Evolutionary conservation across 2,888 invertebrate genomes (phyloP), one percentile per base, ranked within the genome.

Genomic region (Hartigia nigra): DNA sequence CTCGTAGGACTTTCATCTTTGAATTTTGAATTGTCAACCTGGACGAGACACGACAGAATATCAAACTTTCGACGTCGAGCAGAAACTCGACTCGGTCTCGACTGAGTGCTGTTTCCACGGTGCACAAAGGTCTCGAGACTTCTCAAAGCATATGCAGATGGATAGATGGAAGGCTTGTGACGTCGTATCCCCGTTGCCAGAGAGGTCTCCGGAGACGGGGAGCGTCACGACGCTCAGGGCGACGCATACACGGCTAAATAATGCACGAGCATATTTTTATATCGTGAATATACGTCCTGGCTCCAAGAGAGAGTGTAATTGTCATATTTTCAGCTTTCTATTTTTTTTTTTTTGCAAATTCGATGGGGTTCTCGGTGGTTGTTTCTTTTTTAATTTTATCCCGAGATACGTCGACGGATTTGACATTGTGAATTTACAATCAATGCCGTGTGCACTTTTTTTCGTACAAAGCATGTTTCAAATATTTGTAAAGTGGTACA

Each of bases 101-200:
- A 34, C 72, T 72, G 72, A 72, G 72, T 72, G 72, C 72, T 72
- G 34, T 4, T 72, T 72, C 72, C 32, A 72, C 1, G 72, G 32
- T 72, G 72, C 72, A 72, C 31, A 72, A 72, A 72, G 72, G 31
- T 34, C 72, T 31, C 12, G 72, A 3, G 31, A 31, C 82, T 82
- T 77, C 84, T 86, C 84, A 85, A 89, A 88, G 87, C 86, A 85
- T 88, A 89, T 88, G 88, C 87, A 90, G 89, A 89, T 89, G 82
- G 88, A 90, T 90, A 88, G 89, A 90, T 89, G 89, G 90, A 89
- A 90, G 88, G 85, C 88, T 55, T 84, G 85, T 85, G 87, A 88
- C 88, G 87, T 85, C 82, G 85, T 82, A 86, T 84, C 85, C 84
- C 86, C 86, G 87, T 86, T 83, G 81, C 79, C 83, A 55, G 82